Conservation (phyloP, 2,797 vertebrate genomes). For the Mallotus villosus region DNA sequence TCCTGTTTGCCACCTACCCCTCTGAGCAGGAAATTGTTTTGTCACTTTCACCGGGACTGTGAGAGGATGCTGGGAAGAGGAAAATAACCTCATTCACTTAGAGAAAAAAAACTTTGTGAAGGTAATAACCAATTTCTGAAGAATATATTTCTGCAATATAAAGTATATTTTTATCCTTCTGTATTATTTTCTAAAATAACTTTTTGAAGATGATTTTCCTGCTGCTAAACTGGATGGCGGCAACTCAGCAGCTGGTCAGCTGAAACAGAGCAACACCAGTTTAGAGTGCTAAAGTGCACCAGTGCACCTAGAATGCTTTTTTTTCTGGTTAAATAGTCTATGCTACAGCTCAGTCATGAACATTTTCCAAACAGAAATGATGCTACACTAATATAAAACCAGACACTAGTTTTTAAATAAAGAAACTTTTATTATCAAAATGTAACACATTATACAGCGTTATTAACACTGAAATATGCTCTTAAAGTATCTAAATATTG, state of each 20-base stretch:
- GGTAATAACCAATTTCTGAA: neutral
- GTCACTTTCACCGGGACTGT: constrained; percentile 42
- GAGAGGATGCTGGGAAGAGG: constrained; percentile 11
- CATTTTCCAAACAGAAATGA: constrained; percentile 10
- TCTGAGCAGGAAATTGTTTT: constrained; percentile 55
- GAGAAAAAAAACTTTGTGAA: neutral
- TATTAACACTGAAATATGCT: constrained; percentile 42
- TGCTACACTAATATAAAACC: constrained; percentile 28
- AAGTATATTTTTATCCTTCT: neutral
- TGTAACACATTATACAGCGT: constrained; percentile 63
- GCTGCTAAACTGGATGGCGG: too few relatives aligned
- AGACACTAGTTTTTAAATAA: constrained; percentile 37
- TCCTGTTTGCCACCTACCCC: constrained; percentile 49
- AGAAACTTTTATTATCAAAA: constrained; percentile 66
- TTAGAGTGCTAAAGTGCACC: too few relatives aligned
- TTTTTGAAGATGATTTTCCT: too few relatives aligned
- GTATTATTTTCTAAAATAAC: neutral
- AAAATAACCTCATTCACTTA: constrained; percentile 9
- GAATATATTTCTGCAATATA: neutral
- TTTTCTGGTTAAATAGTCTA: too few relatives aligned
- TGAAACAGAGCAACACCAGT: too few relatives aligned
- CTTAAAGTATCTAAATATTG: constrained; percentile 27
- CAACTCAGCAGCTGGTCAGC: too few relatives aligned
- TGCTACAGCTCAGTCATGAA: neutral
- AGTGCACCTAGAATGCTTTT: neutral